Percentiles rank a stretch among this genome's conserved stretches.
Evolutionary conservation across 2,888 invertebrate species (phyloP).

Genomic region (Macaria liturata): DNA sequence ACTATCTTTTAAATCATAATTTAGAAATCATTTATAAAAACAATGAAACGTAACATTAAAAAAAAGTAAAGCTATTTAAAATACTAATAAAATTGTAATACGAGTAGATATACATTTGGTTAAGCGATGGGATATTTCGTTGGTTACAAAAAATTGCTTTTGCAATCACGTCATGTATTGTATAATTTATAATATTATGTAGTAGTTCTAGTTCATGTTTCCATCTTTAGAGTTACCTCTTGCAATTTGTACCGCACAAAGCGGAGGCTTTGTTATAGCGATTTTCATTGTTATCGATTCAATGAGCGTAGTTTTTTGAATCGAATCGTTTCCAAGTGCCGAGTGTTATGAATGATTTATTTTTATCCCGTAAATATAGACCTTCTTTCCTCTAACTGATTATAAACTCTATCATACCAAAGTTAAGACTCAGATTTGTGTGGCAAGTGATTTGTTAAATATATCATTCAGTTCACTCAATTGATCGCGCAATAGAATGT

Average conservation of each 20-base stretch:
- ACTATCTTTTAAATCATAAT: too few relatives aligned
- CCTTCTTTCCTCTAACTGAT: constrained; percentile 6
- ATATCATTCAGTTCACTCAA: constrained; percentile 34
- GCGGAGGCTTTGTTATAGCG: constrained; percentile 67
- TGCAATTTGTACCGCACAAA: constrained; percentile 39
- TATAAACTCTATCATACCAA: not conserved
- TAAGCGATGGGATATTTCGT: too few relatives aligned
- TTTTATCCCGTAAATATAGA: constrained; percentile 49
- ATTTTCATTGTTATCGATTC: constrained; percentile 78
- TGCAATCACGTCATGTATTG: too few relatives aligned
- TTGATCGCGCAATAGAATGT: constrained; percentile 41
- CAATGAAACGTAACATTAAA: too few relatives aligned
- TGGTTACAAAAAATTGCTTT: too few relatives aligned
- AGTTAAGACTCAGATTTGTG: constrained; percentile 13
- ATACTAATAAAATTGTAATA: too few relatives aligned
- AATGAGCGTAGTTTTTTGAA: constrained; percentile 74
- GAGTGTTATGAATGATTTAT: constrained; percentile 76
- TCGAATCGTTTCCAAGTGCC: constrained; percentile 71
- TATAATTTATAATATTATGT: too few relatives aligned
- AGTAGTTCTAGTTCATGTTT: too few relatives aligned
- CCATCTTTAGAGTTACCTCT: not conserved
- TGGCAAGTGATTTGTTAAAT: constrained; percentile 9
- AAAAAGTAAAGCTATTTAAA: too few relatives aligned
- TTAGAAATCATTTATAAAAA: too few relatives aligned
- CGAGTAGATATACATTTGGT: too few relatives aligned